Conservation (phyloP, 2,113 vertebrate species). For the Cryptotis parvus region DNA sequence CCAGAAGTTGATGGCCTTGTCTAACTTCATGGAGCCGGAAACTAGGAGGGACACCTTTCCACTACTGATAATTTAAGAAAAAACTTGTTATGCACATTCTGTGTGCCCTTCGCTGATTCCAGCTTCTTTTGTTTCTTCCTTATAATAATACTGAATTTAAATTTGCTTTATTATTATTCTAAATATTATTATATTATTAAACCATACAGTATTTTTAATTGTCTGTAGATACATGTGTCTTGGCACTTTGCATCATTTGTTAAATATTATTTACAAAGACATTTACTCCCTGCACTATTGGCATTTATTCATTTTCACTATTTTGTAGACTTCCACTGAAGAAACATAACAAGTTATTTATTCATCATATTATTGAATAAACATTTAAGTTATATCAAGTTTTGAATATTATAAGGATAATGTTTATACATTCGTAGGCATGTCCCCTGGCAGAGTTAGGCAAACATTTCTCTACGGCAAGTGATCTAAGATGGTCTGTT, state of each 20-base stretch:
- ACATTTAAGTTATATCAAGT: background rate
- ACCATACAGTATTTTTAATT: background rate
- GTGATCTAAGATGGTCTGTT: background rate
- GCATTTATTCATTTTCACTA: conserved; percentile 31
- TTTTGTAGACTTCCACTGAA: conserved; percentile 33
- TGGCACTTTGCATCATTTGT: background rate
- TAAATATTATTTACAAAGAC: conserved; percentile 18
- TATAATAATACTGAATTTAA: too few species aligned
- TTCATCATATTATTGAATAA: background rate
- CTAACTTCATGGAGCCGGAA: background rate
- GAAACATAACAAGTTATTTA: background rate
- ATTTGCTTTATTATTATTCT: too few species aligned
- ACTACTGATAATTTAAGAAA: background rate
- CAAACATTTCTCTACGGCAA: conserved; percentile 29
- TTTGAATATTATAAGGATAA: background rate
- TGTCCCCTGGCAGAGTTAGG: background rate
- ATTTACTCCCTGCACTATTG: background rate
- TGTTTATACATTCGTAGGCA: background rate
- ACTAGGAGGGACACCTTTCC: background rate
- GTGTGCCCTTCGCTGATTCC: background rate
- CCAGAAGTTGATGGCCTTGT: background rate
- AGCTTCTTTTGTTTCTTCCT: background rate
- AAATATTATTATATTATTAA: too few species aligned
- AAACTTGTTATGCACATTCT: background rate
- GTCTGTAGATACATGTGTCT: conserved; percentile 28